A percentile compares a stretch with the other conserved stretches of the same genome.
phyloP scores from a whole-genome alignment of 2,797 vertebrate species.

The Cynodonichthys magdalenae region DNA sequence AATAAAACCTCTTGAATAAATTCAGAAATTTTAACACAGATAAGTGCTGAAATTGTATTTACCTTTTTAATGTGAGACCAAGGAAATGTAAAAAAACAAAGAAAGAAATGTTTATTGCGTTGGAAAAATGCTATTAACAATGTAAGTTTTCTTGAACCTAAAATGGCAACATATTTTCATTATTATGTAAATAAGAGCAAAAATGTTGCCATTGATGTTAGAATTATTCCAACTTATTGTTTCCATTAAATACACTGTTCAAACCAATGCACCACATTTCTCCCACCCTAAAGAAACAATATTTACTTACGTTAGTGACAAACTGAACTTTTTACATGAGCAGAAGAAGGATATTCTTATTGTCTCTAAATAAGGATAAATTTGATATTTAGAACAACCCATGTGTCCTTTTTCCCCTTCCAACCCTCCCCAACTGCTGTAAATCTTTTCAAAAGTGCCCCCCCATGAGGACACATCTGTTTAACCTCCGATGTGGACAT shows the following conservation, averaged over 20 bases:
- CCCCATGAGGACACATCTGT: slow-evolving; percentile 32
- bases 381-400: slow-evolving; percentile 7
- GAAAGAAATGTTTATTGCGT: too few relatives aligned
- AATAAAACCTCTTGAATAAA: too few relatives aligned
- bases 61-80: too few relatives aligned
- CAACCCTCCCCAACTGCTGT: slow-evolving; percentile 19
- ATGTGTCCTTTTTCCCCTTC: slow-evolving; percentile 24
- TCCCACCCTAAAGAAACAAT: background rate
- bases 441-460: slow-evolving; percentile 11
- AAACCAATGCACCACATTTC: background rate
- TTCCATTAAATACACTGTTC: background rate
- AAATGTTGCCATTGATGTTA: background rate
- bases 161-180: background rate
- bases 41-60: too few relatives aligned
- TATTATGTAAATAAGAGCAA: background rate
- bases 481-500: slow-evolving; percentile 15
- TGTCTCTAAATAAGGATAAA: background rate
- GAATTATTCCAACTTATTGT: background rate
- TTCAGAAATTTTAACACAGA: too few relatives aligned
- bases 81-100: too few relatives aligned
- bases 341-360: background rate
- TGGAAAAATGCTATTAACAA: background rate
- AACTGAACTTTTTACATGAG: background rate
- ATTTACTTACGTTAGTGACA: background rate
- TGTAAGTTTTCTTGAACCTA: background rate